Evolutionary conservation across 2,113 vertebrate species (phyloP), one percentile per base, ranked within the genome.

Genomic region (Azemiops feae): DNA sequence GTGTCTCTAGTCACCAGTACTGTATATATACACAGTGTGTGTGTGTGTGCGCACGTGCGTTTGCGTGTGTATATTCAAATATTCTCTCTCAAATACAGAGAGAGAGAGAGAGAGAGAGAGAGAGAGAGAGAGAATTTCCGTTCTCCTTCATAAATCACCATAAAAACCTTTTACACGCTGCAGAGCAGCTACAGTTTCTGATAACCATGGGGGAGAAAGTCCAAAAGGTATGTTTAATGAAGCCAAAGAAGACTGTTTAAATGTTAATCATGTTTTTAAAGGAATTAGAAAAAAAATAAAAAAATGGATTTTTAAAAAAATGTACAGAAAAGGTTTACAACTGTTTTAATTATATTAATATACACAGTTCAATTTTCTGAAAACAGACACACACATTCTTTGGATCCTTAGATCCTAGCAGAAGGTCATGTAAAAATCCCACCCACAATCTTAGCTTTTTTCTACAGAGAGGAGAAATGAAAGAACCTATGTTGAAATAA

Each of bases 331-430:
- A 93, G 3, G 25, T 93, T 93, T 93, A 89, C 47, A 94, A 53
- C 85, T 74, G 89, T 96, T 96, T 96, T 96, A 96, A 97, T 97
- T 97, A 97, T 91, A 89, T 90, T 96, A 97, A 94, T 95, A 92
- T 89, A 96, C 95, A 95, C 86, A 95, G 93, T 91, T 95, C 87
- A 95, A 85, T 96, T 92, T 95, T 96, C 97, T 95, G 93, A 69
- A 92, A 96, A 95, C 81, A 85, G 81, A 6, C 5, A 96, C 88
- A 90, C 23, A 27, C 95, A 94, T 86, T 54, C 64, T 74, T 18
- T 2, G 94, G 92, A 25, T 92, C 87, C 95, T 3, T 91, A 94
- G 96, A 97, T 96, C n/a, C 25, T 96, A 94, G 95, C 96, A 95
- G 96, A 94, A 94, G 96, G 94, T 96, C 94, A 94, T 95, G 90